Base-by-base conservation (phyloP, 2,888 invertebrate genomes). In the Dryomyza anilis region DNA sequence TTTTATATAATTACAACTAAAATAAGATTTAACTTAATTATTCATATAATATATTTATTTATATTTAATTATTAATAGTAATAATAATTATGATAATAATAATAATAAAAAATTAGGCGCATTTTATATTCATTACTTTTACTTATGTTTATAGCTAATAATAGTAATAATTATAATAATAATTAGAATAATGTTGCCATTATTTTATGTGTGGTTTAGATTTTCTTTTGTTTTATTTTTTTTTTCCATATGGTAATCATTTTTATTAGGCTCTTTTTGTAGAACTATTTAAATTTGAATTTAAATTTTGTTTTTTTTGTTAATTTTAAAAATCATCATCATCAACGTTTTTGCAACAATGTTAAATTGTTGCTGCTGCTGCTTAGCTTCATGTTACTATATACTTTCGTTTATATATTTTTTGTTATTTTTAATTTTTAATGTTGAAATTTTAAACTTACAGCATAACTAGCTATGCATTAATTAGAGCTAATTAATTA, bases 341-440 rank as follows among this genome's bases (percentile, higher is more conserved):
- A n/a, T n/a, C n/a, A n/a, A n/a, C n/a, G n/a, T n/a, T n/a, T n/a
- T n/a, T n/a, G n/a, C n/a, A n/a, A n/a, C n/a, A n/a, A n/a, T n/a
- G n/a, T n/a, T n/a, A n/a, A n/a, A n/a, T n/a, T n/a, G n/a, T n/a
- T n/a, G n/a, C n/a, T n/a, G n/a, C n/a, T n/a, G n/a, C n/a, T n/a
- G n/a, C n/a, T n/a, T n/a, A n/a, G n/a, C n/a, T n/a, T n/a, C n/a
- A n/a, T n/a, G 12, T 63, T 63, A 12, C 29, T 29, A 56, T 56
- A 39, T 46, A 30, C 16, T 56, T 56, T 33, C n/a, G 46, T 48
- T 55, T 55, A 43, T n/a, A 43, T 61, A 16, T 43, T 46, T 56
- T 63, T 23, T 50, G 46, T 67, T 53, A 62, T 62, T 66, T 53
- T 69, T 65, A 64, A 67, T 53, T 65, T 64, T 70, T 33, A 27